These are phyloP conservation scores for Enteromius viviparus DNA, from an alignment of 2,797 vertebrate species.

Conservation along the genomic window DNA sequence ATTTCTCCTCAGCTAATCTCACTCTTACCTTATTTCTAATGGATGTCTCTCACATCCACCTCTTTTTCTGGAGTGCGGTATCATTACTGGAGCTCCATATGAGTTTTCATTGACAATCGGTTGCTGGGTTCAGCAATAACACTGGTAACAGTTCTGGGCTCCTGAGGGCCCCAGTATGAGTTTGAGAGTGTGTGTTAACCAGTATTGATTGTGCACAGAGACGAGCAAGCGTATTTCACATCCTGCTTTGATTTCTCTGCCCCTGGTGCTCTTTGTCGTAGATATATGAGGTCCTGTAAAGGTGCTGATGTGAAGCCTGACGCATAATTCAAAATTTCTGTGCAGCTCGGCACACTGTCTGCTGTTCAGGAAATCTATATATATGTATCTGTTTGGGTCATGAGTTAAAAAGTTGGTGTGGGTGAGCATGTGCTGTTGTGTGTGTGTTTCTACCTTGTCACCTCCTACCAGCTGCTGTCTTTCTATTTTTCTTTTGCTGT, in stretches of 20 bases:
- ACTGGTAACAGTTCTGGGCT: slow-evolving; percentile 63
- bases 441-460: slow-evolving; percentile 36
- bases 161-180: slow-evolving; percentile 43
- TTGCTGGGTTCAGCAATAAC: slow-evolving; percentile 55
- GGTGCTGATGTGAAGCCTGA: slow-evolving; percentile 33
- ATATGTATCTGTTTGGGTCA: slow-evolving; percentile 21
- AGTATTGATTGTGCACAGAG: slow-evolving; percentile 42
- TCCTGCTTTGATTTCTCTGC: slow-evolving; percentile 18
- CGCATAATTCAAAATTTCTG: slow-evolving; percentile 34
- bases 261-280: slow-evolving; percentile 17
- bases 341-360: not conserved
- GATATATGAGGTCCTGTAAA: slow-evolving; percentile 45
- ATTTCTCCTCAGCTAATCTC: slow-evolving; percentile 46
- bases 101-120: slow-evolving; percentile 40
- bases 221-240: slow-evolving; percentile 22
- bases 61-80: slow-evolving; percentile 44
- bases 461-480: slow-evolving; percentile 35
- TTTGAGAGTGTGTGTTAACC: slow-evolving; percentile 27
- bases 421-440: slow-evolving; percentile 40
- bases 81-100: slow-evolving; percentile 36
- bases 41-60: slow-evolving; percentile 8
- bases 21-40: slow-evolving; percentile 23
- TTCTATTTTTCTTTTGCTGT: slow-evolving; percentile 61
- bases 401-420: slow-evolving; percentile 24
- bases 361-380: slow-evolving; percentile 29